Conservation (phyloP, 2,113 vertebrate genomes). For the Enhydra lutris region DNA sequence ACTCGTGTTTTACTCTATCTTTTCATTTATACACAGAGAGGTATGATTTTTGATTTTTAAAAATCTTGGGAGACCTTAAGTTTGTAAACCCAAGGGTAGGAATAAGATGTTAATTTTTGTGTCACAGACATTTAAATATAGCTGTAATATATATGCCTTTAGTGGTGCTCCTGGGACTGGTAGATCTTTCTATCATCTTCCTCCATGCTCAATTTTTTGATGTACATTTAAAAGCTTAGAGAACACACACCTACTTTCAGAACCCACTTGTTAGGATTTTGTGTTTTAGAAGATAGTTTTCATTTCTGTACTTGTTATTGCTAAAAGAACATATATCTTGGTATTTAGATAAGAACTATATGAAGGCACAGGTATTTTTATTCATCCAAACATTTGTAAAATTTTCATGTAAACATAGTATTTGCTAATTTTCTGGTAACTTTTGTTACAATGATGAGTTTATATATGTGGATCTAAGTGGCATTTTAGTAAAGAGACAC, state of each 20-base stretch:
- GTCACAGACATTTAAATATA: background rate
- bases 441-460: background rate
- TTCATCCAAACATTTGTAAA: constrained; percentile 22
- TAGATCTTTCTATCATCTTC: background rate
- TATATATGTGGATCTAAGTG: background rate
- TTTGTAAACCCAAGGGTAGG: background rate
- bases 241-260: background rate
- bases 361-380: background rate
- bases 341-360: background rate
- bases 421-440: background rate
- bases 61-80: background rate
- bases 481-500: background rate
- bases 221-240: background rate
- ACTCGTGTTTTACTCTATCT: background rate
- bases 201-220: background rate
- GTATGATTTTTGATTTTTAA: background rate
- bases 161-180: background rate
- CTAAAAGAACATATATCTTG: background rate
- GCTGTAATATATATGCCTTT: background rate
- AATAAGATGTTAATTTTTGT: background rate
- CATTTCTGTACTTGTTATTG: background rate
- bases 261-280: background rate
- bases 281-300: background rate
- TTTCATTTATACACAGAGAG: background rate
- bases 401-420: background rate